Evolutionary conservation across 2,797 vertebrate genomes (phyloP), one percentile per base, ranked within the genome.

Genomic region (Choloepus didactylus): DNA sequence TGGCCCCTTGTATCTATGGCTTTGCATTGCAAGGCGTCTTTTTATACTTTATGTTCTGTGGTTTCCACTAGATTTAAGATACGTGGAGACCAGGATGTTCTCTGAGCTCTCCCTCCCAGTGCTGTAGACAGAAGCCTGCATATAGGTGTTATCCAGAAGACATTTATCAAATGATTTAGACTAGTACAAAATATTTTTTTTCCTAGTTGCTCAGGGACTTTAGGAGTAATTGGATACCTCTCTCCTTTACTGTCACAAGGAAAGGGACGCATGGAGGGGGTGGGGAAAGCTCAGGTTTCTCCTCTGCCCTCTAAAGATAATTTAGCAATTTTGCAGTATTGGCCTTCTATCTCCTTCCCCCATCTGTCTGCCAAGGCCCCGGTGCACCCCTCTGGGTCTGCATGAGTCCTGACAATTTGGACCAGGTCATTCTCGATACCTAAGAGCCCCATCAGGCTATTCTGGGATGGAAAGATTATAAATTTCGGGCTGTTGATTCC

Each of bases 401-500:
- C 51, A 23, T 54, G 27, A 18, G 76, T 9, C 75, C 75, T 44
- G 31, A 44, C 46, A 41, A 1, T 73, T 93, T 77, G 76, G 67
- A 82, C 49, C 6, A 0, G 91, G 79, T 41, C 90, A 51, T 46
- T 95, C 27, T 67, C 5, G 25, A 88, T 88, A 69, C 89, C 77
- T 10, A 1, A 59, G 96, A 86, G 89, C 46, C 77, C 60, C 82
- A 64, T 49, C 51, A 7, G 16, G 31, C 87, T 62, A 16, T 60
- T 49, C 46, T 35, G 69, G 44, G 41, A 3, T 21, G n/a, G 73
- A 38, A 87, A 73, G 64, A 69, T 77, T 60, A 18, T 90, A 62
- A 59, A 95, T 90, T 94, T 84, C 81, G 69, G 67, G 77, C 87
- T 67, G 9, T 87, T 95, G 92, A 84, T 88, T 91, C 56, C 49